Conservation (phyloP, 1,140 invertebrate genomes). For the Papilio helenus region DNA sequence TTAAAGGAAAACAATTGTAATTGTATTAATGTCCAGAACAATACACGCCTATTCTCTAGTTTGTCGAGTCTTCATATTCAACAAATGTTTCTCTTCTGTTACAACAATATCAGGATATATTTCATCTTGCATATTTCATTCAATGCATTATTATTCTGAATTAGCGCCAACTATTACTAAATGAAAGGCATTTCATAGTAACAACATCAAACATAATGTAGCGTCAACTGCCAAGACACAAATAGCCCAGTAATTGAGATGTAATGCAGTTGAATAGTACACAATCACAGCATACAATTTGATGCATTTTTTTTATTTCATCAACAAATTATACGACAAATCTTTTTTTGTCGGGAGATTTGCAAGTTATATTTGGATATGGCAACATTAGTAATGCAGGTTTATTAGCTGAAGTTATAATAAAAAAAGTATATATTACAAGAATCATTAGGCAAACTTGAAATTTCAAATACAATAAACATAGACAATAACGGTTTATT, state of each 20-base stretch:
- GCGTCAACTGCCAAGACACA: constrained; percentile 41
- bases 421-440: no score
- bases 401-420: no score
- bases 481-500: constrained; percentile 11
- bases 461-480: background rate
- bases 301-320: background rate
- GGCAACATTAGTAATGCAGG: background rate
- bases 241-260: constrained; percentile 38
- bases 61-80: background rate
- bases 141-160: background rate
- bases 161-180: background rate
- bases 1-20: no score
- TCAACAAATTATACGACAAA: background rate
- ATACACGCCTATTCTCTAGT: no score
- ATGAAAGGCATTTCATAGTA: constrained; percentile 39
- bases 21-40: no score
- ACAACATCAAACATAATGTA: constrained; percentile 37
- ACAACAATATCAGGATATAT: background rate
- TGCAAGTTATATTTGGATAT: background rate
- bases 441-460: no score
- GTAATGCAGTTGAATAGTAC: background rate
- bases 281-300: background rate
- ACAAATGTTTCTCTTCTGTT: no score
- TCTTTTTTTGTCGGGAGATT: background rate
- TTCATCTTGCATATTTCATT: background rate